Conservation (phyloP, 2,113 vertebrate genomes). For the Passer domesticus region DNA sequence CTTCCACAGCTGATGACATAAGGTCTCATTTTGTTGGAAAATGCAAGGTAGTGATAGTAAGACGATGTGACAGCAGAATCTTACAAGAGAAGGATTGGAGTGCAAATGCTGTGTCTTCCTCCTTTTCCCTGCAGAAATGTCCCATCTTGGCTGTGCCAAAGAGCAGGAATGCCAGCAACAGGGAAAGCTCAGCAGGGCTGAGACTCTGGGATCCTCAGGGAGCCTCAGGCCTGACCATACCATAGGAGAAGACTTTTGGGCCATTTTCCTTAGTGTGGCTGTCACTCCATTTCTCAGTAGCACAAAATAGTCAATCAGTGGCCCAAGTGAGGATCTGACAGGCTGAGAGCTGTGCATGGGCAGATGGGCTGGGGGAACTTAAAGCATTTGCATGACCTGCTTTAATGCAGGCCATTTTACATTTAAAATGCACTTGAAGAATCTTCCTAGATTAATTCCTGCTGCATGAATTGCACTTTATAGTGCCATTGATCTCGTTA, state of each 20-base stretch:
- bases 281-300: not conserved
- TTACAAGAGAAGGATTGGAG: not conserved
- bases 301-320: not conserved
- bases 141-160: not conserved
- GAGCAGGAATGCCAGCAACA: not conserved
- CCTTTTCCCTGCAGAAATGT: not conserved
- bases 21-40: not conserved
- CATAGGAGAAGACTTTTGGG: not conserved
- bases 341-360: not conserved
- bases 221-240: not conserved
- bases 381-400: not conserved
- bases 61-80: not conserved
- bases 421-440: not conserved
- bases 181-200: not conserved
- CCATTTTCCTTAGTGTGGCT: fast-evolving
- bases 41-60: not conserved
- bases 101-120: not conserved
- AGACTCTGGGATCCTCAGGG: not conserved
- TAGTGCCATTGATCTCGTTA: not conserved
- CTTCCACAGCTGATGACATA: not conserved
- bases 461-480: not conserved
- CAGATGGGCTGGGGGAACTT: not conserved
- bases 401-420: not conserved
- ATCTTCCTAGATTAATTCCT: not conserved
- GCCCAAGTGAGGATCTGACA: not conserved